A percentile compares a stretch with the other conserved stretches of the same genome.
Conservation (phyloP, 2,888 invertebrate genomes). For the Pachymerium ferrugineum region DNA sequence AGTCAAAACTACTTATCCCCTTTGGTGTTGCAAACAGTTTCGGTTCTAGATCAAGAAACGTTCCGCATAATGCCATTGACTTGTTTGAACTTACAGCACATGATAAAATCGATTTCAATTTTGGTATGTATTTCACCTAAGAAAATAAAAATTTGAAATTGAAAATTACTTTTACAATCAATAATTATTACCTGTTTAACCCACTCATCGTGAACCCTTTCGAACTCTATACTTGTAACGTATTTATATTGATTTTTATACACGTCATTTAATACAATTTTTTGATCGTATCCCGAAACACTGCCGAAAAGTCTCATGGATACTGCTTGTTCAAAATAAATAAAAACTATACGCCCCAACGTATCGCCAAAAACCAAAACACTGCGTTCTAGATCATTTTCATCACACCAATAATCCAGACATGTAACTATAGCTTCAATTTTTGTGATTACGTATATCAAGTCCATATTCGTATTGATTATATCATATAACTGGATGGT, state of each 20-base stretch:
- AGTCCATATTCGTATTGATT: slow-evolving; percentile 1
- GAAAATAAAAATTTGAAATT: neutral
- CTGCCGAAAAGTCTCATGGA: neutral
- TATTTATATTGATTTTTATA: neutral
- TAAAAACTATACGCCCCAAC: neutral
- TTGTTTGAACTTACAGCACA: neutral
- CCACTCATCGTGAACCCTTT: neutral
- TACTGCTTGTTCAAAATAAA: neutral
- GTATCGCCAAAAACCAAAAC: neutral
- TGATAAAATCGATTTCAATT: neutral
- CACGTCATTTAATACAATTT: neutral
- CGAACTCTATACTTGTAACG: neutral
- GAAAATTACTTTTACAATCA: neutral
- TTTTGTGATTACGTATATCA: neutral
- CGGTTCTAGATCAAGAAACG: neutral
- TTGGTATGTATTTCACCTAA: neutral
- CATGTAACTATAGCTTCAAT: neutral
- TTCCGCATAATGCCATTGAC: neutral
- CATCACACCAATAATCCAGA: slow-evolving; percentile 3
- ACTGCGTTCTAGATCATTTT: neutral
- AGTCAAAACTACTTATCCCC: slow-evolving; percentile 28
- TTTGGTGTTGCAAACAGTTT: neutral
- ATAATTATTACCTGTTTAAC: slow-evolving; percentile 23
- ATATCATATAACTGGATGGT: neutral
- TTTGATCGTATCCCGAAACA: neutral